Conservation (phyloP, 2,113 vertebrate genomes). For the Cololabis saira region DNA sequence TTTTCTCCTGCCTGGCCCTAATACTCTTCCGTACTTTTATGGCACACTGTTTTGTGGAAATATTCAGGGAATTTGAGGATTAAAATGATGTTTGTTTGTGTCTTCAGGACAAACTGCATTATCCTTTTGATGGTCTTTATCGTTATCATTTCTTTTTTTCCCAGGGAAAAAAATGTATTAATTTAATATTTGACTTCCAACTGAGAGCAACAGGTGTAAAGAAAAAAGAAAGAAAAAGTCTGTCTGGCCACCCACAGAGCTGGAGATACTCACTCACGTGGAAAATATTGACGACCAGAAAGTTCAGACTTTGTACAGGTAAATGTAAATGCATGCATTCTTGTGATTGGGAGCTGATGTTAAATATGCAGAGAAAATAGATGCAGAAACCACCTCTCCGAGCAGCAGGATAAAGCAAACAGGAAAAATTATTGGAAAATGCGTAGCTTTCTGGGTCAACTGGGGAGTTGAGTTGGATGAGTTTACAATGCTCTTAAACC, state of each 20-base stretch:
- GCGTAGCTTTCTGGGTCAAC: constrained; percentile 28
- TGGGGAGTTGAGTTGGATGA: constrained; percentile 41
- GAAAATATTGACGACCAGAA: constrained; percentile 15
- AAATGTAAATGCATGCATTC: constrained; percentile 7
- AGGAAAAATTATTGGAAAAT: constrained; percentile 37
- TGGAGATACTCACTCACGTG: neutral
- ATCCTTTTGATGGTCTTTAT: too few relatives aligned
- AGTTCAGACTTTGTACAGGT: neutral
- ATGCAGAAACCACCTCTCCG: constrained; percentile 23
- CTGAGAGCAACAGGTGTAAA: constrained; percentile 27
- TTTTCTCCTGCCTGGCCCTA: too few relatives aligned
- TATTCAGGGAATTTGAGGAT: too few relatives aligned
- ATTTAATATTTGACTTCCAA: constrained; percentile 14
- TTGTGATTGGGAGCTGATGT: constrained; percentile 24
- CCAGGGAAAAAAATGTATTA: neutral
- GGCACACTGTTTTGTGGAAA: too few relatives aligned
- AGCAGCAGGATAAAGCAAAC: constrained; percentile 53
- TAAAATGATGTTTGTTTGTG: too few relatives aligned
- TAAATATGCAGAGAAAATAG: constrained; percentile 25
- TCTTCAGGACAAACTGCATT: too few relatives aligned
- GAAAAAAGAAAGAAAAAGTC: too few relatives aligned
- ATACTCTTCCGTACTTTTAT: too few relatives aligned
- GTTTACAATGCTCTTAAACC: constrained; percentile 50
- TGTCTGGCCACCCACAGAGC: neutral
- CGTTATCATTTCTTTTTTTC: too few relatives aligned